Conservation (phyloP, 2,797 vertebrate genomes). For the Glossophaga mutica region DNA sequence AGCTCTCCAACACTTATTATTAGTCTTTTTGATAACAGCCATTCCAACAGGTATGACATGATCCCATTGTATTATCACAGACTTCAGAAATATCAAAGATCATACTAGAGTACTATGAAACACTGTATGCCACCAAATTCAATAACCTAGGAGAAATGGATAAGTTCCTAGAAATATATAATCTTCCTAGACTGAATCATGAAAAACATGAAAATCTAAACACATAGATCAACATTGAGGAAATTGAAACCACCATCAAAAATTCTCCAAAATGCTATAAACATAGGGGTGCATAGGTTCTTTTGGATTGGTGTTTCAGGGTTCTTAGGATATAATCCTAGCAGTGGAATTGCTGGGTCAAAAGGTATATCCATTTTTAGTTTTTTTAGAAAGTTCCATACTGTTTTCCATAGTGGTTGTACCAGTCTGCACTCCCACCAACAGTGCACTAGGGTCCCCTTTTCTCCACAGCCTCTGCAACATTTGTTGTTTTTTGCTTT, state of each 20-base stretch:
- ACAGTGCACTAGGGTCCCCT: too few relatives aligned
- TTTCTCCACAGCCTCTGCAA: too few relatives aligned
- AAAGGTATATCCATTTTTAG: too few relatives aligned
- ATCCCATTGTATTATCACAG: not conserved
- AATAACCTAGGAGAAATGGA: not conserved
- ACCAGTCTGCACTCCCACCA: too few relatives aligned
- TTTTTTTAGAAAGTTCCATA: too few relatives aligned
- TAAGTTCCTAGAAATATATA: not conserved
- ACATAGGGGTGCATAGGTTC: too few relatives aligned
- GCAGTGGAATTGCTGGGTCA: too few relatives aligned
- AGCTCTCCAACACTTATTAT: too few relatives aligned
- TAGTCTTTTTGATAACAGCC: not conserved
- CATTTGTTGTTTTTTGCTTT: too few relatives aligned
- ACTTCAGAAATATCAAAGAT: not conserved
- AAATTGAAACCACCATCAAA: not conserved
- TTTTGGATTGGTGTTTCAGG: too few relatives aligned
- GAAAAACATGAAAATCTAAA: not conserved
- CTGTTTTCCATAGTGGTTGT: too few relatives aligned
- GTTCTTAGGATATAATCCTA: too few relatives aligned
- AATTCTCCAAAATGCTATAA: not conserved
- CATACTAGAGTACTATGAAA: not conserved
- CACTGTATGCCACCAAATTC: not conserved
- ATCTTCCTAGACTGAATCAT: not conserved
- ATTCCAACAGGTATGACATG: not conserved
- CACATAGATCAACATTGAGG: not conserved